A percentile compares a stretch with the other conserved stretches of the same genome.
Conservation (phyloP, 2,888 invertebrate genomes). For the Chrysomela aeneicollis region DNA sequence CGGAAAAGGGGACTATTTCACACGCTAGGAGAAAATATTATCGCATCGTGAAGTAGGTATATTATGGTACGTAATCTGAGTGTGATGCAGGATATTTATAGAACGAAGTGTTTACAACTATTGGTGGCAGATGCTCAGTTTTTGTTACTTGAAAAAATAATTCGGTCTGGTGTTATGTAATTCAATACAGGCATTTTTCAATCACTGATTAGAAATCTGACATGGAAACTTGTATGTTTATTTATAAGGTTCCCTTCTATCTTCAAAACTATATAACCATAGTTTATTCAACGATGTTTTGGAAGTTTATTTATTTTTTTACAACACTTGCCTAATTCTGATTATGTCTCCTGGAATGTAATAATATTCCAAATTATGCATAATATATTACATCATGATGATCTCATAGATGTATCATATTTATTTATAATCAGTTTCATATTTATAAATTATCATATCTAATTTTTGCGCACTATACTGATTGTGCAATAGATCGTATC, state of each 20-base stretch:
- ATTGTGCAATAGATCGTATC: no score
- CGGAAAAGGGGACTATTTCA: no score
- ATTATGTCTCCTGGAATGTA: background rate
- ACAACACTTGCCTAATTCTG: background rate
- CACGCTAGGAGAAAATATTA: no score
- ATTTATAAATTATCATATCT: background rate
- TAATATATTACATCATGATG: background rate
- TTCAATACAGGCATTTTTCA: background rate
- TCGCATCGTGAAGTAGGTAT: background rate
- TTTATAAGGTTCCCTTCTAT: background rate
- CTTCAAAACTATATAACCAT: no score
- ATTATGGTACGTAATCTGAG: background rate
- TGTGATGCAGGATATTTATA: constrained; percentile 8
- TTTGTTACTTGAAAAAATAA: constrained; percentile 8
- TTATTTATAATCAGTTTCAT: background rate
- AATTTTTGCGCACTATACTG: background rate
- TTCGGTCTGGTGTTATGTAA: constrained; percentile 6
- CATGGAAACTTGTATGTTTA: background rate
- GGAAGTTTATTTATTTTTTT: background rate
- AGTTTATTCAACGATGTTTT: no score
- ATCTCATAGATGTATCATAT: background rate
- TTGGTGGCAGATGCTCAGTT: constrained; percentile 9
- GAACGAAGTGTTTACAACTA: constrained; percentile 5
- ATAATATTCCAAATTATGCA: background rate
- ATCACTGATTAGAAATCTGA: background rate